A percentile compares a stretch with the other conserved stretches of the same genome.
Conservation (phyloP, 1,140 invertebrate genomes). For the Atta cephalotes region DNA sequence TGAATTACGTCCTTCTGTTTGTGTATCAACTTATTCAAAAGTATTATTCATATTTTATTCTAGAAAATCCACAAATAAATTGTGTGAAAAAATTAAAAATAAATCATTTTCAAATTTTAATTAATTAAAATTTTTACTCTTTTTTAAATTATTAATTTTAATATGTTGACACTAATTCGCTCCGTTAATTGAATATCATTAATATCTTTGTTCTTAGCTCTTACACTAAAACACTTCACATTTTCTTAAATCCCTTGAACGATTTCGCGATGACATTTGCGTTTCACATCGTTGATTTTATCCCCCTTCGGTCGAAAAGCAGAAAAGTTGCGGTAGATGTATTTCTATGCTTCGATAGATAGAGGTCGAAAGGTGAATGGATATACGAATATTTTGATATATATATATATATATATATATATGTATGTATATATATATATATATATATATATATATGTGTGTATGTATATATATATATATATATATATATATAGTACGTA, state of each 20-base stretch:
- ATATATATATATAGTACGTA: too few relatives aligned
- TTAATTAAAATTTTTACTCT: background rate
- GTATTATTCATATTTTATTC: background rate
- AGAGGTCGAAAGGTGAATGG: conserved; percentile 62
- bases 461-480: too few relatives aligned
- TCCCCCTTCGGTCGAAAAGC: conserved; percentile 47
- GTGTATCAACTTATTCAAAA: background rate
- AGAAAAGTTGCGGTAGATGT: conserved; percentile 52
- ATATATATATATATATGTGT: too few relatives aligned
- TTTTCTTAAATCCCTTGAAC: conserved; percentile 57
- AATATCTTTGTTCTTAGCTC: background rate
- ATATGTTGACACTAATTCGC: background rate
- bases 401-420: too few relatives aligned
- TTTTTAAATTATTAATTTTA: conserved; percentile 2
- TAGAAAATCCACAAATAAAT: background rate
- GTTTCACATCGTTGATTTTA: conserved; percentile 70
- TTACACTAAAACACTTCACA: conserved; percentile 44
- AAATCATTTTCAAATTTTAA: conserved; percentile 1
- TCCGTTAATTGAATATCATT: background rate
- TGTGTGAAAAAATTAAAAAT: background rate
- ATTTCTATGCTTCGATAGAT: conserved; percentile 49
- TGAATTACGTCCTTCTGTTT: background rate
- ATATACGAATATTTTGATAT: conserved; percentile 43
- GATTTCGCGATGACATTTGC: conserved; percentile 73
- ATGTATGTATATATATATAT: too few relatives aligned